Percentiles rank a stretch among this genome's conserved stretches.
These are phyloP conservation scores for Penaeus vannamei DNA, from an alignment of 1,140 invertebrate species.

Conservation along the genomic window DNA sequence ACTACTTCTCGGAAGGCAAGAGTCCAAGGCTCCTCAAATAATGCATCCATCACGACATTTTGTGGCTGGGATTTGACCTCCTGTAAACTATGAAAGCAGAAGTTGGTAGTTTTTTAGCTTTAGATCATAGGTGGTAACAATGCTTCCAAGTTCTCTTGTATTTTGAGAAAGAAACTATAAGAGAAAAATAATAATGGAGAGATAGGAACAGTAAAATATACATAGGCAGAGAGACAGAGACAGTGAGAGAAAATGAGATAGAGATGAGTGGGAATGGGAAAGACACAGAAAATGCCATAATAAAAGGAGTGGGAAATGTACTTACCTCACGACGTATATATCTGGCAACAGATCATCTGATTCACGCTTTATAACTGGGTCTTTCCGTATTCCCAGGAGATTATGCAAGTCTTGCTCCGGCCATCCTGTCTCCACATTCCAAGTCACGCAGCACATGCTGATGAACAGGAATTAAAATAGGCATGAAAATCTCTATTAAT, in stretches of 20 bases:
- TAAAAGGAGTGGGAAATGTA: conserved; percentile 5
- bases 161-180: not conserved
- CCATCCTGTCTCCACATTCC: conserved; percentile 84
- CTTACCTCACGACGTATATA: conserved; percentile 85
- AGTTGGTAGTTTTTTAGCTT: not conserved
- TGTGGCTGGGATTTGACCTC: conserved; percentile 91
- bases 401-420: conserved; percentile 78
- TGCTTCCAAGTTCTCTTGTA: not conserved
- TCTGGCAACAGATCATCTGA: conserved; percentile 79
- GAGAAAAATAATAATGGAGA: too few species aligned
- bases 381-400: conserved; percentile 77
- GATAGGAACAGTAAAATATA: not conserved
- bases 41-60: conserved; percentile 83
- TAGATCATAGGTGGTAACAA: not conserved
- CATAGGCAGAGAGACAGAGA: not conserved
- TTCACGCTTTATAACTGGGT: conserved; percentile 72
- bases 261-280: not conserved
- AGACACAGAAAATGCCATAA: not conserved
- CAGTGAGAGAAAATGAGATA: not conserved
- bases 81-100: conserved; percentile 79
- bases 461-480: too few species aligned
- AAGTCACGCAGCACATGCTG: conserved; percentile 75
- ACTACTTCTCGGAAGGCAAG: conserved; percentile 78
- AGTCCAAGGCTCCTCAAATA: conserved; percentile 90
- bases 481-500: too few species aligned